phyloP scores from a whole-genome alignment of 2,888 invertebrate species.

The Nasonovia ribisnigri region DNA sequence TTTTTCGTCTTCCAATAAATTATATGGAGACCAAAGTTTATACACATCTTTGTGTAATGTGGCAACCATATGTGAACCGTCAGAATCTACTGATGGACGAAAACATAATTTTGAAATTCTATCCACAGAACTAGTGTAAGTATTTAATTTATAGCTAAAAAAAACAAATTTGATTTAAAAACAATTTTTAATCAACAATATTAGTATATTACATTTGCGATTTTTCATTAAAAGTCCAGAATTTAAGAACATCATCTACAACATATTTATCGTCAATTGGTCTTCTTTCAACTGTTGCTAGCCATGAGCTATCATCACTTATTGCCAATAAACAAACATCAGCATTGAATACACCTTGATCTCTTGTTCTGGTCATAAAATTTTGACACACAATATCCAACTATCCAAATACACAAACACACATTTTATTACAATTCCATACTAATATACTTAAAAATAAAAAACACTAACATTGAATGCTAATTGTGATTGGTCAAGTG shows the following conservation, averaged over 20 bases:
- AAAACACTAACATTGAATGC: slow-evolving; percentile 78
- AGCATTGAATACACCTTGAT: slow-evolving; percentile 75
- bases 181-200: neutral
- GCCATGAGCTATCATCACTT: slow-evolving; percentile 78
- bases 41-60: slow-evolving; percentile 47
- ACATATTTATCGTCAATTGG: slow-evolving; percentile 74
- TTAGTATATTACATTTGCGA: slow-evolving; percentile 74
- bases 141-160: slow-evolving; percentile 78
- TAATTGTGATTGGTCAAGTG: slow-evolving; percentile 76
- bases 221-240: slow-evolving; percentile 78
- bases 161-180: neutral
- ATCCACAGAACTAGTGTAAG: slow-evolving; percentile 72
- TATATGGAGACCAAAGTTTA: slow-evolving; percentile 52
- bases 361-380: slow-evolving; percentile 76
- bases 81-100: slow-evolving; percentile 71
- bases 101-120: slow-evolving; percentile 79
- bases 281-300: slow-evolving; percentile 79
- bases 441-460: neutral
- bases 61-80: slow-evolving; percentile 51
- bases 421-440: slow-evolving; percentile 20
- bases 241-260: slow-evolving; percentile 80
- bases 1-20: slow-evolving; percentile 52
- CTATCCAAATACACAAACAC: slow-evolving; percentile 70
- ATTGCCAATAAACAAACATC: slow-evolving; percentile 79
- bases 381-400: slow-evolving; percentile 81